Conservation (phyloP, 2,113 vertebrate species). For the Lethenteron reissneri region DNA sequence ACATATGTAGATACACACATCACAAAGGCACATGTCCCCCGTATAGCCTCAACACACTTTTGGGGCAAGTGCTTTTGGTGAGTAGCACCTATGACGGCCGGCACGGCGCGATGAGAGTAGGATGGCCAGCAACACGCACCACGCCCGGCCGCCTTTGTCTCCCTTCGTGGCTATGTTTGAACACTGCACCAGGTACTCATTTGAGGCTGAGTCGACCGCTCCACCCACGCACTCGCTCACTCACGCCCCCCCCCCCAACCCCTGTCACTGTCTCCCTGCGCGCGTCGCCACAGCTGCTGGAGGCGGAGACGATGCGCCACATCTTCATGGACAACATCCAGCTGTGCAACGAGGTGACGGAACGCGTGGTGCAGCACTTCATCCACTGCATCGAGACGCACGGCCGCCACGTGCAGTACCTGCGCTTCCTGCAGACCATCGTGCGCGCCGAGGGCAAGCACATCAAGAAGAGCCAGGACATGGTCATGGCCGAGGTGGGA, state of each 20-base stretch:
- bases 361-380: constrained; percentile 73
- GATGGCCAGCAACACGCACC: too few species aligned
- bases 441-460: constrained; percentile 97
- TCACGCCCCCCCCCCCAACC: neutral
- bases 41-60: too few species aligned
- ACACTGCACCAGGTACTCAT: too few species aligned
- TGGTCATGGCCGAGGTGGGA: constrained; percentile 95
- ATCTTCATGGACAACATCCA: constrained; percentile 96
- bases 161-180: too few species aligned
- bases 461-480: constrained; percentile 98
- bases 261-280: neutral
- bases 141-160: too few species aligned
- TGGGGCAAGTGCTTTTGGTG: too few species aligned
- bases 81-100: too few species aligned
- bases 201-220: too few species aligned
- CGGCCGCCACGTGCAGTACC: constrained; percentile 84
- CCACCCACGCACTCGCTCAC: too few species aligned
- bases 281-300: constrained; percentile 33
- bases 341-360: constrained; percentile 66
- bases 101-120: too few species aligned
- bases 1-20: neutral
- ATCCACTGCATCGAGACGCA: constrained; percentile 87
- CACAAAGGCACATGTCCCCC: too few species aligned
- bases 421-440: constrained; percentile 91
- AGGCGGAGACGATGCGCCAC: constrained; percentile 84